Evolutionary conservation across 1,140 invertebrate species (phyloP), one percentile per base, ranked within the genome.

Genomic region (Hesperophylax magnus): DNA sequence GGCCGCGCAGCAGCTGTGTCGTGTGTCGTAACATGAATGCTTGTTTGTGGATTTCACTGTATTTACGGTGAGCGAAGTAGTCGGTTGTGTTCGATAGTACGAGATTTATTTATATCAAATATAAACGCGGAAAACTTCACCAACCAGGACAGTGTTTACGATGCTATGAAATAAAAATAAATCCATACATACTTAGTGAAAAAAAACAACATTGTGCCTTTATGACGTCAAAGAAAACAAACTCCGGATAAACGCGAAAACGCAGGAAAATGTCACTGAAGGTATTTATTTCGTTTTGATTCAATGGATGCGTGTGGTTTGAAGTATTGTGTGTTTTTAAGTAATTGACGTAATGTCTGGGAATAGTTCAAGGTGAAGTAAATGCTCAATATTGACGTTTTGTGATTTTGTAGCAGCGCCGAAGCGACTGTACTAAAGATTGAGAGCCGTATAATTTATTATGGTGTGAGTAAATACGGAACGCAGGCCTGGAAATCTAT

Each of bases 321-420:
- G 7, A 65, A 27, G 22, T 65, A 15, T 65, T 65, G 3, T 27
- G 22, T 79, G 7, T 60, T 69, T 78, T 60, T 71, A 22, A 47
- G n/a, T 79, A 39, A 79, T 79, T 79, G 78, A 79, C 65, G 78
- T 74, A 74, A 74, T 58, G 61, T 61, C 56, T 54, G 27, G 31
- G 56, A 74, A 78, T 78, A 79, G 82, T 77, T 81, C 82, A 83
- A 83, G 82, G 82, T 81, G 76, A 83, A 83, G 79, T 83, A 81
- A 83, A 79, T 71, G 79, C 76, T 69, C 58, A 77, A 67, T 78
- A 81, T 83, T 77, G 79, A 83, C 77, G 79, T 83, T 83, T 81
- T 56, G 27, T 75, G 71, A 75, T 75, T 56, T 22, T 60, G 53
- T 34, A 60, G 18, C 65, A 24, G 61, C 77, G 63, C 77, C 77